A percentile compares a stretch with the other conserved stretches of the same genome.
These are phyloP conservation scores for Microcebus murinus DNA, from an alignment of 2,113 vertebrate genomes.

Conservation along the genomic window DNA sequence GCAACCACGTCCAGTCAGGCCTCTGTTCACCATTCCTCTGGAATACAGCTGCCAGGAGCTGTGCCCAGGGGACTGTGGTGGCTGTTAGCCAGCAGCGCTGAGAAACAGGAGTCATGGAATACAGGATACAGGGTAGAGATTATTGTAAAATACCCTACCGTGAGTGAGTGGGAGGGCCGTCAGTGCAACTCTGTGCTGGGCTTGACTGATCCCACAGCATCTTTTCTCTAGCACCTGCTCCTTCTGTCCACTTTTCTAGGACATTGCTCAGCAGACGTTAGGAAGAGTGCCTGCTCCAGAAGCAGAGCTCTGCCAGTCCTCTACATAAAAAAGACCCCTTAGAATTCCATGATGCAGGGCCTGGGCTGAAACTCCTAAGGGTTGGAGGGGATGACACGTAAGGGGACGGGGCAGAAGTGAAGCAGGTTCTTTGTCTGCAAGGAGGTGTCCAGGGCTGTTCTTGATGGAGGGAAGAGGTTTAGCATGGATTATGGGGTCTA, in stretches of 20 bases:
- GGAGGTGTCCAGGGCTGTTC: neutral
- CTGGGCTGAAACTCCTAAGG: neutral
- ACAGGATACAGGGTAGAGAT: constrained; percentile 14
- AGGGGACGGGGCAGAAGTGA: neutral
- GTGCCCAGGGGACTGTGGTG: constrained; percentile 1
- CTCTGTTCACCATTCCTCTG: neutral
- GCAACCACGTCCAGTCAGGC: neutral
- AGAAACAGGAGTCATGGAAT: neutral
- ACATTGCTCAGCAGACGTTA: neutral
- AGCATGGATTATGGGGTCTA: neutral
- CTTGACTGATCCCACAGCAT: neutral
- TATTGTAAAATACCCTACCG: neutral
- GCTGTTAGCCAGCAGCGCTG: neutral
- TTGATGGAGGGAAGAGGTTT: neutral
- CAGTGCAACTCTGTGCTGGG: neutral
- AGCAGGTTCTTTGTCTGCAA: neutral
- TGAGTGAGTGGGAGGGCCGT: neutral
- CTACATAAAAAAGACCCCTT: neutral
- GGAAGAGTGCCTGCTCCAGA: neutral
- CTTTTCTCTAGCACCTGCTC: neutral
- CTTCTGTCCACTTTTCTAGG: neutral
- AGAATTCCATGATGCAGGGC: fast-evolving
- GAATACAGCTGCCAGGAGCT: constrained; percentile 45
- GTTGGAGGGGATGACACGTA: neutral
- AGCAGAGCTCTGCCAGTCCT: neutral